Evolutionary conservation across 1,140 invertebrate species (phyloP), one percentile per base, ranked within the genome.

Genomic region (Aphelenchoides besseyi): DNA sequence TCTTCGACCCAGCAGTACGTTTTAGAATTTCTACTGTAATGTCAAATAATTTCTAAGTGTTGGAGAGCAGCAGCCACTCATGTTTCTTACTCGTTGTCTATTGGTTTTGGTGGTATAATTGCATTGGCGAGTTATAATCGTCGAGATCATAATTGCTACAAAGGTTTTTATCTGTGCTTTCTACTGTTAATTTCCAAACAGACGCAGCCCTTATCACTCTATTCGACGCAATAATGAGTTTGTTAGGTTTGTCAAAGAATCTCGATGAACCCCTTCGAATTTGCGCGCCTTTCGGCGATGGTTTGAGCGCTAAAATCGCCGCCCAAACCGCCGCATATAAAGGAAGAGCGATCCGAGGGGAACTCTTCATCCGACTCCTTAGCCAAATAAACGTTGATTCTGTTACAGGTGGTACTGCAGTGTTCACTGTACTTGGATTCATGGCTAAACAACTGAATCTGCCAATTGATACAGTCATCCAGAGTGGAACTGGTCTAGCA

Each of bases 351-450:
- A n/a, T n/a, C n/a, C n/a, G n/a, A n/a, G n/a, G n/a, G n/a, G n/a
- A n/a, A n/a, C n/a, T n/a, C n/a, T n/a, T n/a, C n/a, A n/a, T n/a
- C n/a, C n/a, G n/a, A n/a, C n/a, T n/a, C n/a, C n/a, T n/a, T n/a
- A n/a, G n/a, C n/a, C n/a, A n/a, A n/a, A n/a, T n/a, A n/a, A n/a
- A n/a, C n/a, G n/a, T n/a, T n/a, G n/a, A n/a, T n/a, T n/a, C n/a
- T n/a, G n/a, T n/a, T n/a, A n/a, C n/a, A n/a, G 89, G 89, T 32
- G 89, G 89, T 9, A 63, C 67, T 35, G 72, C 35, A 9, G 89
- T 89, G 0, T 90, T 90, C 78, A 87, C 88, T 0, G 89, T 90
- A 70, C 81, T 90, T 71, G 89, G 89, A 32, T 88, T 89, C 76
- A 87, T 90, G 79, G 88, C 89, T 33, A 69, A 70, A 2, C 52